Evolutionary conservation across 2,888 invertebrate species (phyloP), one percentile per base, ranked within the genome.

Genomic region (Mimumesa dahlbomi): DNA sequence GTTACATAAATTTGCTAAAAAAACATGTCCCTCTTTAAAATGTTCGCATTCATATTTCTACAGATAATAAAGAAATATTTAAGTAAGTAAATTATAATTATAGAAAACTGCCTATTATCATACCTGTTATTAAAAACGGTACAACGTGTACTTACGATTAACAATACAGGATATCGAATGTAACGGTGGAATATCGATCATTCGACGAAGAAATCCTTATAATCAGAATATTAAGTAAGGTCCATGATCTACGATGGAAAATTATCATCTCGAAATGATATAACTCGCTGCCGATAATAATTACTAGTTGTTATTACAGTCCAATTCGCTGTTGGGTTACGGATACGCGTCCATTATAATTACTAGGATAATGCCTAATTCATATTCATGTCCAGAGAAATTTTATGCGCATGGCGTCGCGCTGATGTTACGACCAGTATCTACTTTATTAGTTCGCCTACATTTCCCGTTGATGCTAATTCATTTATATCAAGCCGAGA

Each of bases 231-330:
- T 34, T n/a, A 34, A n/a, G 1, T 34, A 3, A 34, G 3, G n/a
- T n/a, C n/a, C n/a, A n/a, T 34, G 11, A 4, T n/a, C 11, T n/a
- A 4, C 3, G n/a, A 34, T n/a, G n/a, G n/a, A 7, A n/a, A 34
- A 34, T n/a, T n/a, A n/a, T n/a, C n/a, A 34, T 34, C n/a, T n/a
- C 34, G 2, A 11, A 3, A 9, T 45, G 66, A 38, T 58, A 50
- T 25, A 53, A 53, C 49, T 16, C 21, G 46, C 61, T 56, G 52
- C 77, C 69, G 68, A 79, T 79, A 79, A 75, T 79, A 79, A 79
- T 77, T 76, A 68, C 69, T 43, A 70, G 72, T 77, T 69, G 72
- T 77, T 79, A 79, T 79, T 75, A 77, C 79, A 79, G 74, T 79
- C 77, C 77, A 79, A 79, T 79, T 79, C 77, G 65, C 75, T 66